Evolutionary conservation across 53 echinoderm and acorn worm species (phyloP).

Genomic region (Stichopus horrens): DNA sequence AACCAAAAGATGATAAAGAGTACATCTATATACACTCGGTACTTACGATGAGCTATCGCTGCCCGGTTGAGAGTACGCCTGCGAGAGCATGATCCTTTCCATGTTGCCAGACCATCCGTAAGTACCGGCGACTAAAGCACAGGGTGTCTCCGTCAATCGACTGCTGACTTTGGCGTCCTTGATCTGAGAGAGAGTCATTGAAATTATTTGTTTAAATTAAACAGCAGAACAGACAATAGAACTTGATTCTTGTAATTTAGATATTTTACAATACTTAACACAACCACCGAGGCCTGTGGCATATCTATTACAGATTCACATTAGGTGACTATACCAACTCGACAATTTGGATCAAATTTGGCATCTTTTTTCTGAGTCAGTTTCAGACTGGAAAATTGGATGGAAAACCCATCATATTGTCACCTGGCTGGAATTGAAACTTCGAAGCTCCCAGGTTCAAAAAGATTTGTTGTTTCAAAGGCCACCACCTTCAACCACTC

Average conservation of each 20-base stretch:
- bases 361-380: too few species aligned
- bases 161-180: conserved; percentile 92
- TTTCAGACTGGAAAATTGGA: too few species aligned
- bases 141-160: conserved; percentile 87
- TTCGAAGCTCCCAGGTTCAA: too few species aligned
- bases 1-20: background rate
- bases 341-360: too few species aligned
- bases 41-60: conserved; percentile 81
- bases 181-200: conserved; percentile 62
- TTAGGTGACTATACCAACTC: too few species aligned
- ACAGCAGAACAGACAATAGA: background rate
- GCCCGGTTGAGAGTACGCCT: conserved; percentile 91
- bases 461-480: too few species aligned
- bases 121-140: conserved; percentile 91
- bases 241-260: too few species aligned
- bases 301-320: too few species aligned
- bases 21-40: background rate
- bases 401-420: too few species aligned
- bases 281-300: too few species aligned
- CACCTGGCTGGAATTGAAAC: too few species aligned
- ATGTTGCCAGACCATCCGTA: conserved; percentile 99
- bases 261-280: background rate
- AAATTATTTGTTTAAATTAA: background rate
- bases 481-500: too few species aligned
- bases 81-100: conserved; percentile 98